Evolutionary conservation across 2,113 vertebrate species (phyloP), one percentile per base, ranked within the genome.

Genomic region (Dicentrarchus labrax): DNA sequence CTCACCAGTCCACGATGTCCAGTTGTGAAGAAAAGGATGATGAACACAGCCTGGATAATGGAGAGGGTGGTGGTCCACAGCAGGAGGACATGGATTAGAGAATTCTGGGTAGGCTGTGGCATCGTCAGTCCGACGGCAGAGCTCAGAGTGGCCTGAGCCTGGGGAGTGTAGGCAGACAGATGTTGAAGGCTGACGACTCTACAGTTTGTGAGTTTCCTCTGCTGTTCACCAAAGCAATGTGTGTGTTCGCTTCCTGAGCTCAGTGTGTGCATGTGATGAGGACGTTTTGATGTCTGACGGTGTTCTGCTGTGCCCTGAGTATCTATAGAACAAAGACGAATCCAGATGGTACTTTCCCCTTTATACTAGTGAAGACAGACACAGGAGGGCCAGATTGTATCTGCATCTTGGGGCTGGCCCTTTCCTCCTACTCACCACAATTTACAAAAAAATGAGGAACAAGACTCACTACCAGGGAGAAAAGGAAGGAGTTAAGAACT

Each of bases 331-430:
- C 62, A 82, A 39, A 86, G 54, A 69, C 4, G 19, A 74, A 75
- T 89, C 56, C 77, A 90, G 60, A 57, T 80, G 90, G 94, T 95
- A 91, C 91, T 93, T 94, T 86, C 93, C 94, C 91, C 65, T 65
- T 30, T 66, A 16, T 80, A 64, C 47, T 43, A 54, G 11, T 60
- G 51, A 69, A 84, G 78, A 21, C 59, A 80, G 53, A 83, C 21
- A 70, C 11, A 68, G 11, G 43, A 76, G 61, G 16, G 39, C 68
- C 48, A 78, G 78, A 81, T 75, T 19, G 15, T 56, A 73, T 80
- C 82, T 80, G 3, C 15, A 19, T 21, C 30, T 51, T 41, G 86
- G 91, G 92, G 76, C 77, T 51, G 93, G 90, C 92, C 91, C 91
- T 89, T 53, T 74, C 59, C 74, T 81, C 48, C 47, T 47, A 74